phyloP scores from a whole-genome alignment of 2,888 invertebrate genomes.

The Tupiocoris notatus region DNA sequence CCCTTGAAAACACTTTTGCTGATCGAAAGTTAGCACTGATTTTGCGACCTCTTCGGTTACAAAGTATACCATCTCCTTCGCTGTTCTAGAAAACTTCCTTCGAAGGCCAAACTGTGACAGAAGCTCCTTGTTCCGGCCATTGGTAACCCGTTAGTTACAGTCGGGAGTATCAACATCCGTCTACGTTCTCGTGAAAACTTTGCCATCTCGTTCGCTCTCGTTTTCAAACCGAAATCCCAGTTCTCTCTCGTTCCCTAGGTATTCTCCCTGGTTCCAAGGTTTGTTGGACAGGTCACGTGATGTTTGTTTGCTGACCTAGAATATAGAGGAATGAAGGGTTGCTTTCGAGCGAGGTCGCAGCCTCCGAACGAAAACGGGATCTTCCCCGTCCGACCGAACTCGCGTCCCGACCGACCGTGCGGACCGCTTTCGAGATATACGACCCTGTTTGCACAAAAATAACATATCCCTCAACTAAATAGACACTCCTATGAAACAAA shows the following conservation, averaged over 20 bases:
- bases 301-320: constrained; percentile 42
- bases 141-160: neutral
- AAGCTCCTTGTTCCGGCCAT: neutral
- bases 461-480: constrained; percentile 41
- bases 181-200: neutral
- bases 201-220: neutral
- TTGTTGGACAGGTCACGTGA: constrained; percentile 39
- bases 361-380: neutral
- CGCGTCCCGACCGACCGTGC: neutral
- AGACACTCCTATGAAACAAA: constrained; percentile 36
- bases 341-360: neutral
- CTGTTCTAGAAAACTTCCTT: neutral
- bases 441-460: constrained; percentile 41
- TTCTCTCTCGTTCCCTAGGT: constrained; percentile 4
- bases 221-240: neutral
- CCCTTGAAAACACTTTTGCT: neutral
- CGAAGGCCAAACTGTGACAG: neutral
- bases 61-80: neutral
- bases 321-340: constrained; percentile 11
- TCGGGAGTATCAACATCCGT: neutral
- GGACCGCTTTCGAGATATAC: constrained; percentile 18
- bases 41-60: neutral
- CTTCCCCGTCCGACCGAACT: neutral
- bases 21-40: neutral
- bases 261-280: constrained; percentile 10